Evolutionary conservation across 2,888 invertebrate genomes (phyloP).

Genomic region (Caradrina kadenii): DNA sequence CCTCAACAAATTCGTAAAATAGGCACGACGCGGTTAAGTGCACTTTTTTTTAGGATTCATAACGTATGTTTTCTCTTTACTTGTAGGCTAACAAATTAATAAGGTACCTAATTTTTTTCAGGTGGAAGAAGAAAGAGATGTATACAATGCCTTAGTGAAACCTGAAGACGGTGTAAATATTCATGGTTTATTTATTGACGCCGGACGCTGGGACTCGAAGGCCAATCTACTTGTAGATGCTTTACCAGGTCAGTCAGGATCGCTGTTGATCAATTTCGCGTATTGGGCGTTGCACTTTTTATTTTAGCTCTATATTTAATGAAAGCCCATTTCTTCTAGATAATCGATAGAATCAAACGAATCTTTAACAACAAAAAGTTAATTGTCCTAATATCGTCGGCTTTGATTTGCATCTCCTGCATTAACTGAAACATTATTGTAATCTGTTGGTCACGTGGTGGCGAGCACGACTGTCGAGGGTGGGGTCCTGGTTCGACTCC

Average conservation of each 20-base stretch:
- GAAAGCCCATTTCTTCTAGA: no score
- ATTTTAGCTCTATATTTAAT: not conserved
- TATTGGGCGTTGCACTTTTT: not conserved
- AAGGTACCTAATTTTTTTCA: constrained; percentile 10
- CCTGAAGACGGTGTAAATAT: constrained; percentile 93
- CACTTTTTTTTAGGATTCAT: no score
- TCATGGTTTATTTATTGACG: constrained; percentile 96
- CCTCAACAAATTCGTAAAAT: no score
- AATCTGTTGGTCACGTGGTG: no score
- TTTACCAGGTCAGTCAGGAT: constrained; percentile 89
- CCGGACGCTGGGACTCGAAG: constrained; percentile 95
- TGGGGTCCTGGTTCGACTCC: no score
- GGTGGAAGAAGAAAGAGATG: constrained; percentile 73
- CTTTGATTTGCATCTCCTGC: constrained; percentile 10
- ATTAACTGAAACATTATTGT: constrained; percentile 10
- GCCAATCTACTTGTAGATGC: constrained; percentile 94
- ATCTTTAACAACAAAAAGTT: constrained; percentile 25
- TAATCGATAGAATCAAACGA: constrained; percentile 16
- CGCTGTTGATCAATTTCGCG: not conserved
- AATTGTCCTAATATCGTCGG: constrained; percentile 27
- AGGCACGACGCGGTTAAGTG: no score
- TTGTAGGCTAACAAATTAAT: no score
- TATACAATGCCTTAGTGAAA: constrained; percentile 89
- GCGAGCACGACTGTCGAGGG: no score
- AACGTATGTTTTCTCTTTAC: no score